Percentiles rank a stretch among this genome's conserved stretches.
Evolutionary conservation across 2,888 invertebrate species (phyloP).

Genomic region (Podotricha telesiphe): DNA sequence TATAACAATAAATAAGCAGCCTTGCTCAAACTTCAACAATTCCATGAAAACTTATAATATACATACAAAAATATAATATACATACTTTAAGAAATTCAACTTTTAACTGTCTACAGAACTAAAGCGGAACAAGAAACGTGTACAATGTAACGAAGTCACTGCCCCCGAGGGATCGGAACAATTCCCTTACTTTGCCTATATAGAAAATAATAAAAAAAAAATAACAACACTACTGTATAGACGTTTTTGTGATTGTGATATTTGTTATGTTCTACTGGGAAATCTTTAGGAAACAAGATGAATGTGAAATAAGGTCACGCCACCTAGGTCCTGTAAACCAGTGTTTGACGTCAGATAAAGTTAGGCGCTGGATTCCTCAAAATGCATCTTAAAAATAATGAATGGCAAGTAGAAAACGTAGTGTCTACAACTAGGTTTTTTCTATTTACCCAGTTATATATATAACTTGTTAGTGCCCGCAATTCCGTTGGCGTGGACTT

Average conservation of each 20-base stretch:
- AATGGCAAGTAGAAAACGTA: too few relatives aligned
- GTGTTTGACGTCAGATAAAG: too few relatives aligned
- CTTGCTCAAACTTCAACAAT: too few relatives aligned
- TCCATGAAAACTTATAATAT: background rate
- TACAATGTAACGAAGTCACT: background rate
- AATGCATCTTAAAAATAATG: too few relatives aligned
- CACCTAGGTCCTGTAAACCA: background rate
- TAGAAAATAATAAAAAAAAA: background rate
- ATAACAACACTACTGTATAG: background rate
- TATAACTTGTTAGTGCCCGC: too few relatives aligned
- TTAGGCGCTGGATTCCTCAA: too few relatives aligned
- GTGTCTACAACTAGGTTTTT: too few relatives aligned
- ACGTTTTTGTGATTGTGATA: background rate
- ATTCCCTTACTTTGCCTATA: background rate
- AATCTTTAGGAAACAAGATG: background rate
- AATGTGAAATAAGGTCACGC: background rate
- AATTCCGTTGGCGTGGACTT: too few relatives aligned
- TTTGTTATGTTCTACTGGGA: background rate
- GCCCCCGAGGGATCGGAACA: background rate
- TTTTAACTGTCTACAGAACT: background rate
- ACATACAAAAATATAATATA: background rate
- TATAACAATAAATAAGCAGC: too few relatives aligned
- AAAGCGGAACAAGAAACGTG: background rate
- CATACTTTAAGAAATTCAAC: background rate
- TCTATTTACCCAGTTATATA: too few relatives aligned